Percentiles rank a stretch among this genome's conserved stretches.
phyloP scores from a whole-genome alignment of 1,140 invertebrate species.

The Telenomus remus region DNA sequence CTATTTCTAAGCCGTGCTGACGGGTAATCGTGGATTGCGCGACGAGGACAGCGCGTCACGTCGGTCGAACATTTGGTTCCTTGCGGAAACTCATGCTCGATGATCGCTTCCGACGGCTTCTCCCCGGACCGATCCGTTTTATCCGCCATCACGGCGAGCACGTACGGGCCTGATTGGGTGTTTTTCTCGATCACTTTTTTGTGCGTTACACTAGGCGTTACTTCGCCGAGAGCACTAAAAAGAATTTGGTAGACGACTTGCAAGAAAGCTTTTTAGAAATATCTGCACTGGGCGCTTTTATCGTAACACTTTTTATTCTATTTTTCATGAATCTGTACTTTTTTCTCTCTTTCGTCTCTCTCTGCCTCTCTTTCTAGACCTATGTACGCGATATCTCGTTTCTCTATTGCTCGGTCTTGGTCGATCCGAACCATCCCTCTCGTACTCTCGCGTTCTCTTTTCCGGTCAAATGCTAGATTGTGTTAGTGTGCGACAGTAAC shows the following conservation, averaged over 20 bases:
- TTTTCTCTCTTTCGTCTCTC: slow-evolving; percentile 12
- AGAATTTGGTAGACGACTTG: slow-evolving; percentile 56
- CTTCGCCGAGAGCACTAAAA: slow-evolving; percentile 42
- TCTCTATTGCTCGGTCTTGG: slow-evolving; percentile 9
- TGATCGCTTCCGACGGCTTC: slow-evolving; percentile 40
- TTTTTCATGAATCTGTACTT: slow-evolving; percentile 36
- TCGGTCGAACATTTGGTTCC: slow-evolving; percentile 43
- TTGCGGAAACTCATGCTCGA: slow-evolving; percentile 46
- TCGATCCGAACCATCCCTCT: slow-evolving; percentile 7
- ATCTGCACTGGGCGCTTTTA: slow-evolving; percentile 67
- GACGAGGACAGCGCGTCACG: slow-evolving; percentile 26
- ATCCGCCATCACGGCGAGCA: slow-evolving; percentile 53
- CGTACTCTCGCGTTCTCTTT: slow-evolving; percentile 16
- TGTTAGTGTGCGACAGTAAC: slow-evolving; percentile 59
- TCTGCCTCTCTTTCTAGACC: not conserved
- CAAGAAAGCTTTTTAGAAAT: slow-evolving; percentile 69
- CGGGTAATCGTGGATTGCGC: slow-evolving; percentile 44
- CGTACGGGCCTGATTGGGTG: slow-evolving; percentile 60
- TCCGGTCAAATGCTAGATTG: slow-evolving; percentile 42
- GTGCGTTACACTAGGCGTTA: slow-evolving; percentile 42
- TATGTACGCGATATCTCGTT: slow-evolving; percentile 19
- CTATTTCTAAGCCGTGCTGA: slow-evolving; percentile 69
- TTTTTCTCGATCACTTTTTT: slow-evolving; percentile 55
- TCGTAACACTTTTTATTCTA: slow-evolving; percentile 50
- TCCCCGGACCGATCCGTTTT: slow-evolving; percentile 46